These are phyloP conservation scores for Petrocephalus schoutedeni DNA, from an alignment of 2,797 vertebrate species.

Conservation along the genomic window DNA sequence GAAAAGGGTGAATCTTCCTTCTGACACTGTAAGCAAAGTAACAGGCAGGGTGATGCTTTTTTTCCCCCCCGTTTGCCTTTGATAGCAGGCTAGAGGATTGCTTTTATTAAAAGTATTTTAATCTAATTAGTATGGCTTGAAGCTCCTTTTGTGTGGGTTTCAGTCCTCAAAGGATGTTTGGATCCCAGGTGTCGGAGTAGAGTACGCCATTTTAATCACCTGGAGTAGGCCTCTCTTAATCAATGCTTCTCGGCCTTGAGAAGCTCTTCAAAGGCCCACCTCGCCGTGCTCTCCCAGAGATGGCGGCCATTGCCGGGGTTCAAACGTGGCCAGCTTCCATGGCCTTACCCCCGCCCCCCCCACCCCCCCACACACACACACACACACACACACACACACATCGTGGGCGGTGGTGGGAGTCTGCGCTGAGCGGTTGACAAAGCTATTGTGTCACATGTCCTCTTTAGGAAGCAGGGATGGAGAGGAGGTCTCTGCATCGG, in stretches of 20 bases:
- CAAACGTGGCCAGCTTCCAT: constrained; percentile 43
- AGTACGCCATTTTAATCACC: neutral
- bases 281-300: neutral
- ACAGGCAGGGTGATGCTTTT: neutral
- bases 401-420: constrained; percentile 25
- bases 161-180: constrained; percentile 57
- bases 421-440: neutral
- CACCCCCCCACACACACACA: no score
- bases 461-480: neutral
- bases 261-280: neutral
- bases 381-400: constrained; percentile 24
- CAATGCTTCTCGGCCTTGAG: neutral
- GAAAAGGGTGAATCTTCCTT: neutral
- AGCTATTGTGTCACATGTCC: constrained; percentile 3
- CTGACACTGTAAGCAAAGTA: neutral
- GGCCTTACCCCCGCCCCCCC: constrained; percentile 57
- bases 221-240: neutral
- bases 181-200: neutral
- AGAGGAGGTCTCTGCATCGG: neutral
- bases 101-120: constrained; percentile 69
- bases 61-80: constrained; percentile 53
- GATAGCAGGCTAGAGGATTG: constrained; percentile 62
- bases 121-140: constrained; percentile 70
- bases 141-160: constrained; percentile 64
- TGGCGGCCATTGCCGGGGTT: neutral